These are phyloP conservation scores for Heliconius charithonia DNA, from an alignment of 2,888 invertebrate genomes.

Conservation along the genomic window DNA sequence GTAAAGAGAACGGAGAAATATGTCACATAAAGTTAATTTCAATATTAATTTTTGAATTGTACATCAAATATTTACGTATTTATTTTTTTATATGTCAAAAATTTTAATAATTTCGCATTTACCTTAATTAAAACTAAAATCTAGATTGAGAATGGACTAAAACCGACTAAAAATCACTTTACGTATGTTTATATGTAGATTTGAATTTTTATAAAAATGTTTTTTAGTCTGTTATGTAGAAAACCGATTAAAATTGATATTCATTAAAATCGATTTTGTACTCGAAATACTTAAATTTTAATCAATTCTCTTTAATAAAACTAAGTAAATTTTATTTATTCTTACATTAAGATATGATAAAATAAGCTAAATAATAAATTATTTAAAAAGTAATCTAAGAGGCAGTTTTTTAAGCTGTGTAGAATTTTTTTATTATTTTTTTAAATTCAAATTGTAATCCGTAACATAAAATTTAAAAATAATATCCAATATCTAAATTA, in stretches of 20 bases:
- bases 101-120: neutral
- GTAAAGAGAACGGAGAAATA: neutral
- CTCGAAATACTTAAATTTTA: slow-evolving; percentile 10
- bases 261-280: neutral
- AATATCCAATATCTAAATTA: neutral
- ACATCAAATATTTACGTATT: neutral
- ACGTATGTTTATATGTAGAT: neutral
- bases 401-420: neutral
- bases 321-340: neutral
- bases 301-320: slow-evolving; percentile 10
- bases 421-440: too few relatives aligned
- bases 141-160: neutral
- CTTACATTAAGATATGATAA: slow-evolving; percentile 14
- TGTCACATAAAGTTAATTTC: neutral
- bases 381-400: neutral
- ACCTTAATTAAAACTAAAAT: neutral
- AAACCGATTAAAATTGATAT: neutral
- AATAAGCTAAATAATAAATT: slow-evolving; percentile 2
- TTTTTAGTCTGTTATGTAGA: neutral
- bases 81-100: neutral
- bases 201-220: neutral
- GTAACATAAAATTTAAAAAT: neutral
- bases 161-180: neutral
- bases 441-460: too few relatives aligned
- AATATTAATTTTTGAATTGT: neutral